phyloP scores from a whole-genome alignment of 37 sponge, comb jelly and placozoan genomes.

The Oscarella lobularis region DNA sequence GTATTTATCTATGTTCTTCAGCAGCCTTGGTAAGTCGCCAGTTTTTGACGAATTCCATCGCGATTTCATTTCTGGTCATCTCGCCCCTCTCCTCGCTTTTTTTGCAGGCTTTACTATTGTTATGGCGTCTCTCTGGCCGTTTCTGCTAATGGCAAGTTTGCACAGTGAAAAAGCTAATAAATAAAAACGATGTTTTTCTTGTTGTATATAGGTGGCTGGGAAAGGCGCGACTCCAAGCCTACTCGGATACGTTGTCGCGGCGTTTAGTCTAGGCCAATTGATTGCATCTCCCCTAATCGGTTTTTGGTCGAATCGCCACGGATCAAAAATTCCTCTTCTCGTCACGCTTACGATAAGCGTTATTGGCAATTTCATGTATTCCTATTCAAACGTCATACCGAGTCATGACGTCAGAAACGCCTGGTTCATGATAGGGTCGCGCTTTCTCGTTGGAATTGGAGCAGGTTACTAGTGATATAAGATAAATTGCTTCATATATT shows the following conservation, averaged over 20 bases:
- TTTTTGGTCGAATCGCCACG: constrained; percentile 64
- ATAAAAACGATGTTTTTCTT: neutral
- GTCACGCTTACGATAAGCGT: constrained; percentile 34
- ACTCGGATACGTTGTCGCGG: constrained; percentile 72
- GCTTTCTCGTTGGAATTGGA: constrained; percentile 45
- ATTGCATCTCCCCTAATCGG: constrained; percentile 69
- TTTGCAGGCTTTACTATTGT: constrained; percentile 69
- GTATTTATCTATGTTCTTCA: constrained; percentile 80
- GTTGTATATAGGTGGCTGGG: neutral
- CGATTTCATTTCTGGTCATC: neutral
- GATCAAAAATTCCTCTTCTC: constrained; percentile 42
- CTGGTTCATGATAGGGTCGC: constrained; percentile 25
- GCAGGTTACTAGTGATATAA: too few relatives aligned
- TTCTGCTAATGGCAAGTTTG: constrained; percentile 33
- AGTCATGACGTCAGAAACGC: neutral
- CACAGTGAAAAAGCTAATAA: neutral
- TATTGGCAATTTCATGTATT: constrained; percentile 42
- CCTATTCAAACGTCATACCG: constrained; percentile 43
- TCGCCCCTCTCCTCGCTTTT: neutral
- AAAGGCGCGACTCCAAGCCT: constrained; percentile 28
- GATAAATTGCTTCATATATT: too few relatives aligned
- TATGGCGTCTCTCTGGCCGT: constrained; percentile 67
- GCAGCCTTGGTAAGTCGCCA: constrained; percentile 64
- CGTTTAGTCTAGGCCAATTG: constrained; percentile 68
- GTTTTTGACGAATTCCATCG: too few relatives aligned